Evolutionary conservation across 2,888 invertebrate genomes (phyloP).

Genomic region (Opisthograptis luteolata): DNA sequence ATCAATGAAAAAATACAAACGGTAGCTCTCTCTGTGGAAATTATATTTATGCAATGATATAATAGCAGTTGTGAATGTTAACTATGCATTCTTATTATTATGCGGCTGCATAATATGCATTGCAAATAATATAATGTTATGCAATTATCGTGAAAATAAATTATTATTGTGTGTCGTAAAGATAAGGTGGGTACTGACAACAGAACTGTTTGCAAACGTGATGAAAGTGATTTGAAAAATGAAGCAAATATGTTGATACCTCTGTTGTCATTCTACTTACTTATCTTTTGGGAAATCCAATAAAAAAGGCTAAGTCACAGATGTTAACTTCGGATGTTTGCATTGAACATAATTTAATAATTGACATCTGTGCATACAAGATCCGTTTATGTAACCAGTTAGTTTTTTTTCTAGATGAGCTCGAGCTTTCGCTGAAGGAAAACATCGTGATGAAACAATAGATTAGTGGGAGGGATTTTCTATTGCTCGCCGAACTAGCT

Average conservation of each 20-base stretch:
- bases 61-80: too few species aligned
- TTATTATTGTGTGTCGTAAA: not conserved
- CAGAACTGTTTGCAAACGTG: not conserved
- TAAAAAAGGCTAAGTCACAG: not conserved
- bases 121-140: constrained; percentile 1
- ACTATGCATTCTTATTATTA: not conserved
- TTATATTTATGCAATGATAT: constrained; percentile 7
- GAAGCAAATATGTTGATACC: not conserved
- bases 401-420: too few species aligned
- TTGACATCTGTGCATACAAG: not conserved
- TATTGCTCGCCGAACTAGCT: too few species aligned
- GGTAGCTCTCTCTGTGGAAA: constrained; percentile 5
- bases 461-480: too few species aligned
- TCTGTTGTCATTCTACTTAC: constrained; percentile 1
- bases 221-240: not conserved
- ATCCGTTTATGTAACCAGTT: too few species aligned
- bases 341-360: not conserved
- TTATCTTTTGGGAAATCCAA: not conserved
- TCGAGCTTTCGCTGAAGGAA: too few species aligned
- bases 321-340: not conserved
- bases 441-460: too few species aligned
- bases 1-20: too few species aligned
- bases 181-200: not conserved
- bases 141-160: not conserved
- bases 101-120: constrained; percentile 13